Percentiles rank a stretch among this genome's conserved stretches.
phyloP scores from a whole-genome alignment of 2,888 invertebrate species.

The Caenorhabditis drosophilae region DNA sequence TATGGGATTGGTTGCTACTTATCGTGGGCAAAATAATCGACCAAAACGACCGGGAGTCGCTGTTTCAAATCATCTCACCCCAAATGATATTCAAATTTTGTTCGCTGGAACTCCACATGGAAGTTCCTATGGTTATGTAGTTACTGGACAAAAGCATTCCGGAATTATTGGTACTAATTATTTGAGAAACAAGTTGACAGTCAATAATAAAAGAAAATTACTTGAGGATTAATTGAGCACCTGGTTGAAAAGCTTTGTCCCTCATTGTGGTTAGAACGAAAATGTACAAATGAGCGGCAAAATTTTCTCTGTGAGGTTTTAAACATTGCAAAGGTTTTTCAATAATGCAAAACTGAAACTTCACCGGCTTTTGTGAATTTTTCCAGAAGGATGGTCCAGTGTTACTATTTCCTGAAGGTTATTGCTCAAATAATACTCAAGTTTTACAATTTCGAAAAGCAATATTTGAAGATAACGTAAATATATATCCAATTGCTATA shows the following conservation, averaged over 20 bases:
- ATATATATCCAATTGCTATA: slow-evolving; percentile 52
- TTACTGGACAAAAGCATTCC: slow-evolving; percentile 61
- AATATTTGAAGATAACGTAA: slow-evolving; percentile 44
- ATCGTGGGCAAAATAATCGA: slow-evolving; percentile 42
- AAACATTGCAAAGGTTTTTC: slow-evolving; percentile 46
- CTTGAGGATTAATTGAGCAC: slow-evolving; percentile 50
- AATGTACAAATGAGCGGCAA: slow-evolving; percentile 48
- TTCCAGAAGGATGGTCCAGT: slow-evolving; percentile 52
- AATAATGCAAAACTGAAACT: background rate
- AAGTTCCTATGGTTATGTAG: slow-evolving; percentile 54
- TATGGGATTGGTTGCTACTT: slow-evolving; percentile 55
- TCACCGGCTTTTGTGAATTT: background rate
- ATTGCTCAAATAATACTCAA: slow-evolving; percentile 56
- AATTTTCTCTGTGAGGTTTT: slow-evolving; percentile 51
- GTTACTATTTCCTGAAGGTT: slow-evolving; percentile 62
- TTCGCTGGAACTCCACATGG: slow-evolving; percentile 56
- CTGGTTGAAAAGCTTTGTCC: slow-evolving; percentile 57
- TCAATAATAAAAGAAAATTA: background rate
- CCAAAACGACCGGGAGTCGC: slow-evolving; percentile 58
- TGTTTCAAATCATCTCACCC: slow-evolving; percentile 60
- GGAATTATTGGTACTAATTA: slow-evolving; percentile 50
- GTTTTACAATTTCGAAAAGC: slow-evolving; percentile 55
- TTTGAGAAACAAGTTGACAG: background rate
- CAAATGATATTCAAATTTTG: slow-evolving; percentile 64
- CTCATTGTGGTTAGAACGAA: slow-evolving; percentile 60